Evolutionary conservation across 2,797 vertebrate genomes (phyloP).

Genomic region (Anguilla pacifica): DNA sequence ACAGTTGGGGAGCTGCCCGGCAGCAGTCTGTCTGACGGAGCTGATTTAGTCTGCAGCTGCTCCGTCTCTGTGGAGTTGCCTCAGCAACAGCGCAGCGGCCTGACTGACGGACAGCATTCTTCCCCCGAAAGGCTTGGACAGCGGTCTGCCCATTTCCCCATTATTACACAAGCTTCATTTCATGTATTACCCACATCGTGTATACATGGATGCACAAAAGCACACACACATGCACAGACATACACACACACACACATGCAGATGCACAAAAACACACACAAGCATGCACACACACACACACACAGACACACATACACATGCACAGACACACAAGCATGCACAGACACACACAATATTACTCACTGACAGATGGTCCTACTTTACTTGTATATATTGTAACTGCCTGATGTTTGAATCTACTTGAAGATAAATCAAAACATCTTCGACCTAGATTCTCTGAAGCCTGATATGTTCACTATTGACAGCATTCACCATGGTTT

Average conservation of each 20-base stretch:
- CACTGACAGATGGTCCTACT: not conserved
- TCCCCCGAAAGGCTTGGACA: no score
- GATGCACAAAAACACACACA: not conserved
- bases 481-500: no score
- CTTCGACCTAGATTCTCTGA: no score
- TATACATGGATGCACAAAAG: not conserved
- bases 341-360: not conserved
- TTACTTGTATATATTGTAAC: not conserved
- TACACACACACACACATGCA: not conserved
- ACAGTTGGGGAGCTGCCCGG: no score
- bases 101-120: no score
- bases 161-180: not conserved
- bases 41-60: no score
- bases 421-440: no score
- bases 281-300: not conserved
- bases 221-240: not conserved
- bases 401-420: no score
- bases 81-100: not conserved
- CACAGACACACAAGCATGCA: not conserved
- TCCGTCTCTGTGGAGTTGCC: not conserved
- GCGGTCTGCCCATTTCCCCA: no score
- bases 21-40: no score
- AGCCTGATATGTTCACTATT: no score
- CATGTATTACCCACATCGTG: not conserved
- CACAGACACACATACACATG: not conserved